A percentile compares a stretch with the other conserved stretches of the same genome.
These are phyloP conservation scores for Pachypsylla venusta DNA, from an alignment of 1,140 invertebrate genomes.

Conservation along the genomic window DNA sequence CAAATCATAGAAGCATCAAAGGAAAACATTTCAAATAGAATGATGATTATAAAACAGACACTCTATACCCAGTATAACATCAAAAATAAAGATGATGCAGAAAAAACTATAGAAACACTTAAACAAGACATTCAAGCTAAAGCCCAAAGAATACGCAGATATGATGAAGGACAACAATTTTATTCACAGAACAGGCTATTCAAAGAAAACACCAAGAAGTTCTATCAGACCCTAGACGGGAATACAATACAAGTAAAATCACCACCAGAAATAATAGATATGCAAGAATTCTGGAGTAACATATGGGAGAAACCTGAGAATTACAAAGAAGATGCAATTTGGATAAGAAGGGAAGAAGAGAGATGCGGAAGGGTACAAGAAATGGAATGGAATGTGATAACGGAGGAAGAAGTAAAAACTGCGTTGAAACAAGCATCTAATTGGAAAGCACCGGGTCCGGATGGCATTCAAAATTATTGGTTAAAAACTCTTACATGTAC, in stretches of 20 bases:
- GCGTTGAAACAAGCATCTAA: background rate
- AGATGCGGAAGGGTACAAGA: conserved; percentile 38
- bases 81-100: background rate
- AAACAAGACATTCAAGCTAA: conserved; percentile 1
- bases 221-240: background rate
- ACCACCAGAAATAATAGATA: background rate
- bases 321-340: background rate
- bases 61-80: background rate
- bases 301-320: background rate
- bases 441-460: conserved; percentile 5
- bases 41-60: background rate
- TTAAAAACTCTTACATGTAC: background rate
- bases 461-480: conserved; percentile 10
- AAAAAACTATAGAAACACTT: background rate
- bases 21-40: background rate
- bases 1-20: background rate
- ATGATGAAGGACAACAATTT: background rate
- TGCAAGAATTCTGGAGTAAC: background rate
- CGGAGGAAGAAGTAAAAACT: background rate
- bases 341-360: conserved; percentile 37
- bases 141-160: background rate
- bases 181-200: background rate
- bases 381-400: conserved; percentile 13
- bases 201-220: background rate
- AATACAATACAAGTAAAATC: background rate